A percentile compares a stretch with the other conserved stretches of the same genome.
Conservation (phyloP, 2,797 vertebrate genomes). For the Phoebastria nigripes region DNA sequence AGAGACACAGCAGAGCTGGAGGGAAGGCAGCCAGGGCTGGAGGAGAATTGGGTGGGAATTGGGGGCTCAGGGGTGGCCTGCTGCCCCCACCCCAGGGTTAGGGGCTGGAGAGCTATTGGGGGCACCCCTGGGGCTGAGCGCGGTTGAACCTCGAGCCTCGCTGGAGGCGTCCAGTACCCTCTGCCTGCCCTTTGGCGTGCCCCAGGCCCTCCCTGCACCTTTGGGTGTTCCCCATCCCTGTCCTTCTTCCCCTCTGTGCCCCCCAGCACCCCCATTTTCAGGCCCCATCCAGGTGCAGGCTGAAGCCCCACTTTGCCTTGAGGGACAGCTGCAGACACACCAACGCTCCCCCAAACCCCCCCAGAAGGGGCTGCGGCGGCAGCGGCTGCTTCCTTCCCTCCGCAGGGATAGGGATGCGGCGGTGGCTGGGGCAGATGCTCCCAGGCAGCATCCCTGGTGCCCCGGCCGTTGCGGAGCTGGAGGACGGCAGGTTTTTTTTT, state of each 20-base stretch:
- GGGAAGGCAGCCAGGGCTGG: not conserved
- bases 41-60: not conserved
- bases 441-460: not conserved
- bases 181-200: not conserved
- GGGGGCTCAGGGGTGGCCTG: too few relatives aligned
- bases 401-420: fast-evolving
- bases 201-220: not conserved
- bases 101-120: not conserved
- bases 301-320: not conserved
- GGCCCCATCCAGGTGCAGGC: not conserved
- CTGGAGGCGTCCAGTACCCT: too few relatives aligned
- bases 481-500: not conserved
- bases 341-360: too few relatives aligned
- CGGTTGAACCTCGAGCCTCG: not conserved
- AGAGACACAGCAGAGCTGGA: not conserved
- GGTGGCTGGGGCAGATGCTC: not conserved
- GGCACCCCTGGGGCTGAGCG: not conserved
- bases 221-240: not conserved
- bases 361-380: too few relatives aligned
- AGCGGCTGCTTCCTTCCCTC: too few relatives aligned
- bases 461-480: fast-evolving
- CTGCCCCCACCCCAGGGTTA: too few relatives aligned
- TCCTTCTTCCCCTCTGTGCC: too few relatives aligned
- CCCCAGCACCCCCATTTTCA: not conserved
- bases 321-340: not conserved